Base-by-base conservation (phyloP, 2,888 invertebrate species). In the Folsomia manolachei region DNA sequence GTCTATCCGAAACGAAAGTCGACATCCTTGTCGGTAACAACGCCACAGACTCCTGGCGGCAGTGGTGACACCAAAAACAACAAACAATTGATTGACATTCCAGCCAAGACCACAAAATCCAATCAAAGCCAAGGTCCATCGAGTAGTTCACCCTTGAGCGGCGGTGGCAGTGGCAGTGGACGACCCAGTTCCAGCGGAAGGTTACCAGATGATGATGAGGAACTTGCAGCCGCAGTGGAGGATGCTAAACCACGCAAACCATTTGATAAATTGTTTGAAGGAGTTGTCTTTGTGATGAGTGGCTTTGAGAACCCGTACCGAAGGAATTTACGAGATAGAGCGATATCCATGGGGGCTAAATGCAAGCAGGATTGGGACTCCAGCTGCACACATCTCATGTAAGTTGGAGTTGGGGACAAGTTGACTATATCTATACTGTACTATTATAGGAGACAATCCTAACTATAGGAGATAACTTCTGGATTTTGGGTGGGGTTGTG, bases 241-340 rank as follows among this genome's bases (percentile, higher is more conserved):
- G 68, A 39, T 19, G 21, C 56, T 19, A 56, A 56, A 19, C 56
- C 56, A 18, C 56, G 19, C 18, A 87, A 85, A 81, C 87, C 88
- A 0, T 90, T 90, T 77, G 82, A 86, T 74, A 83, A 86, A 77
- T 82, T 92, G 27, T 83, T 95, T 78, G 83, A 86, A 14, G 90
- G 87, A 68, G 92, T 92, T 1, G 87, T 88, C 72, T 87, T 95
- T 82, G 91, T 90, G n/a, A 87, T 96, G 76, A 94, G 94, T 85
- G 95, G 95, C 0, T 94, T 91, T 84, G 87, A 90, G 85, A 92
- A 95, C 86, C 95, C 95, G 2, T 87, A 88, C 73, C 87, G 95
- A 66, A 88, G 87, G 0, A 84, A 86, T 73, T 82, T 95, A 65
- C 85, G 95, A 51, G 87, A 87, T 75, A 87, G 87, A 79, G 93